Evolutionary conservation across 2,888 invertebrate genomes (phyloP).

Genomic region (Gortyna flavago): DNA sequence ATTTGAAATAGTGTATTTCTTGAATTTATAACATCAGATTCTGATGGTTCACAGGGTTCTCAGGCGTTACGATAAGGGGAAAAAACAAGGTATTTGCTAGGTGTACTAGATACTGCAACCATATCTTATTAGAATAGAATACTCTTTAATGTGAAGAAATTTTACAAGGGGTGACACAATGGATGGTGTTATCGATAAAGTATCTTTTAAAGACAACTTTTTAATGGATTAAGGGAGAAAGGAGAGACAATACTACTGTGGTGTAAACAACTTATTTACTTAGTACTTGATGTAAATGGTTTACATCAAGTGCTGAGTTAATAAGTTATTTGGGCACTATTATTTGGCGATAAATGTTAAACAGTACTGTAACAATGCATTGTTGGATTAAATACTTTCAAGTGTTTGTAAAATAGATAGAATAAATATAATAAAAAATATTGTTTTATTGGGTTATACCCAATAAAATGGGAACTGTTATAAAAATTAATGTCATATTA

Average conservation of each 20-base stretch:
- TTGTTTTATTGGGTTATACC: too few relatives aligned
- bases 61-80: background rate
- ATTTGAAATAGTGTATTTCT: background rate
- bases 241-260: background rate
- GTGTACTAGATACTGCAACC: background rate
- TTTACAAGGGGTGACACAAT: background rate
- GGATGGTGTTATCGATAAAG: background rate
- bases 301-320: slow-evolving; percentile 2
- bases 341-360: background rate
- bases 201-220: background rate
- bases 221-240: background rate
- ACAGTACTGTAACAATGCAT: background rate
- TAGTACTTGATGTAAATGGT: too few relatives aligned
- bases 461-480: too few relatives aligned
- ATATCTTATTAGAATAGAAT: background rate
- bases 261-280: background rate
- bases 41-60: too few relatives aligned
- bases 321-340: background rate
- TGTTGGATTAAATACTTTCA: background rate
- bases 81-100: background rate
- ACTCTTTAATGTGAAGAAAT: background rate
- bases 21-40: background rate
- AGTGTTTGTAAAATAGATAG: background rate
- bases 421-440: too few relatives aligned
- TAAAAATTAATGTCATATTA: background rate